Percentiles rank a stretch among this genome's conserved stretches.
Conservation (phyloP, 1,140 invertebrate species). For the Zaprionus nigranus region DNA sequence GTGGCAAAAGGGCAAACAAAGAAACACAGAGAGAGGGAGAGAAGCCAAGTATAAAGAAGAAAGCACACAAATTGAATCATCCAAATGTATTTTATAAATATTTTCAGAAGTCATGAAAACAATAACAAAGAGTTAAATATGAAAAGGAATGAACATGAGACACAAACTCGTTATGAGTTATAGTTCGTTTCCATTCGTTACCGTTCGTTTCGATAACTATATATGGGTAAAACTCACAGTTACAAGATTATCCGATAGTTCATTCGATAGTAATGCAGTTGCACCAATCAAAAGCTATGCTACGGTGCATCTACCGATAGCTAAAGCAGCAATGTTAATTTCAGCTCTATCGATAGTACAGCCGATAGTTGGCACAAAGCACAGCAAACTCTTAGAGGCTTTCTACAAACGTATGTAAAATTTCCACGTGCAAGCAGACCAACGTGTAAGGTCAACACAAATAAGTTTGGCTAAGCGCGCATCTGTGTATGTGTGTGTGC, state of each 20-base stretch:
- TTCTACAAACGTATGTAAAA: conserved; percentile 21
- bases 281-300: neutral
- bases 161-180: neutral
- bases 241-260: neutral
- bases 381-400: conserved; percentile 19
- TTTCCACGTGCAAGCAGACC: conserved; percentile 45
- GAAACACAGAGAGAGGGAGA: neutral
- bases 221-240: neutral
- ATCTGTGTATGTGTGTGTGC: conserved; percentile 10
- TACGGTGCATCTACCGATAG: neutral
- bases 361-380: neutral
- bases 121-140: neutral
- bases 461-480: conserved; percentile 36
- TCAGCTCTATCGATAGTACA: neutral
- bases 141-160: neutral
- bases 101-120: neutral
- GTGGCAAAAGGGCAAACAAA: conserved; percentile 30
- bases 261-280: neutral
- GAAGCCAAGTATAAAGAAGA: conserved; percentile 1
- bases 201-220: neutral
- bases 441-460: conserved; percentile 51
- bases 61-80: conserved; percentile 12
- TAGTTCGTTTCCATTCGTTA: neutral
- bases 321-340: neutral
- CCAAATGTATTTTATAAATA: neutral